Conservation (phyloP, 2,113 vertebrate species). For the Atherinomorus stipes region DNA sequence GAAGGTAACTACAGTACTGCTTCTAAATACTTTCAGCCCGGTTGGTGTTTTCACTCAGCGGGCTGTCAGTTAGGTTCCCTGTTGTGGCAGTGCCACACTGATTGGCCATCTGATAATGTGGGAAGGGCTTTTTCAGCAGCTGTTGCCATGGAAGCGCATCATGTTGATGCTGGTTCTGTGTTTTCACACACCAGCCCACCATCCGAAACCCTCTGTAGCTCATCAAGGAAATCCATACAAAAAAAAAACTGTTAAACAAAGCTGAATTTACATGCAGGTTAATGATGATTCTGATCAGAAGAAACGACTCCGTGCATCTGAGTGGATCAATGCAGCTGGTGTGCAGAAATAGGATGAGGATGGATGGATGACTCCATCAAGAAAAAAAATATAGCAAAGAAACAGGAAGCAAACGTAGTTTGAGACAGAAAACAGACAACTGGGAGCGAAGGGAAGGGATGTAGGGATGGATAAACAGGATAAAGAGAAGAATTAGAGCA, state of each 20-base stretch:
- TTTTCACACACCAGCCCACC: constrained; percentile 30
- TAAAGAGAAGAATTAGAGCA: constrained; percentile 20
- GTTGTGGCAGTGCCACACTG: constrained; percentile 33
- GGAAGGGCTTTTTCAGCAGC: constrained; percentile 54
- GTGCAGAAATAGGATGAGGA: neutral
- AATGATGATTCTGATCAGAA: neutral
- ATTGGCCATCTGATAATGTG: constrained; percentile 42
- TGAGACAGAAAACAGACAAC: constrained; percentile 46
- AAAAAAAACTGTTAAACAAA: neutral
- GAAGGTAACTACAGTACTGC: neutral
- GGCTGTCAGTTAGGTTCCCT: constrained; percentile 42
- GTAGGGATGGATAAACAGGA: constrained; percentile 33
- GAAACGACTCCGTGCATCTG: neutral
- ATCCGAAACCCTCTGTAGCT: constrained; percentile 40
- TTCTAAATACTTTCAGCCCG: constrained; percentile 10
- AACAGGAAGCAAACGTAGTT: constrained; percentile 21
- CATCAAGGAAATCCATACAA: neutral
- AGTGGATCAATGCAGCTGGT: neutral
- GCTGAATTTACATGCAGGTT: neutral
- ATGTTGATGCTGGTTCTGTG: constrained; percentile 49
- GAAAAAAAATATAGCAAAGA: neutral
- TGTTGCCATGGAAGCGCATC: constrained; percentile 68
- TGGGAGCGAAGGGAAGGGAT: constrained; percentile 13
- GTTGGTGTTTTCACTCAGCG: constrained; percentile 20
- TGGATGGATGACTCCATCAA: constrained; percentile 3